Conservation (phyloP, 2,113 vertebrate species). For the Meles meles region DNA sequence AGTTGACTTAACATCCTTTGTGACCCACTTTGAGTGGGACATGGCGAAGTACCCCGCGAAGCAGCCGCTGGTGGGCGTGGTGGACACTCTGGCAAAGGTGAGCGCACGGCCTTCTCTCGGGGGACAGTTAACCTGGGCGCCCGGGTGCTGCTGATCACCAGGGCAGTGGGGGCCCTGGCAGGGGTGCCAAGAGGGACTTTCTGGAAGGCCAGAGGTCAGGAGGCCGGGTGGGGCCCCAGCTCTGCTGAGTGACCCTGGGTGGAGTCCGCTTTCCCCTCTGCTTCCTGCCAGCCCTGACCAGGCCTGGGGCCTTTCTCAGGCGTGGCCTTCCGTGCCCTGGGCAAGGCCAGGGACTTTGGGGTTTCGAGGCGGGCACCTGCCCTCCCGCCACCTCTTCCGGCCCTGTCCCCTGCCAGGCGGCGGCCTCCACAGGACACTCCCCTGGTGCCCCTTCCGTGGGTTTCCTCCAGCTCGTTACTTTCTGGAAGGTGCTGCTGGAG, state of each 20-base stretch:
- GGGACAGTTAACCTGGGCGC: no score
- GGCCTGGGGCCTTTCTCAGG: not conserved
- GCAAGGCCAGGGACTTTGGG: not conserved
- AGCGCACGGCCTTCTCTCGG: not conserved
- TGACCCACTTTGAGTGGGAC: constrained; percentile 97
- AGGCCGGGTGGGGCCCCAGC: not conserved
- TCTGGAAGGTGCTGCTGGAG: not conserved
- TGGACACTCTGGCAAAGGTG: constrained; percentile 94
- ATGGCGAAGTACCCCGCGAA: constrained; percentile 94
- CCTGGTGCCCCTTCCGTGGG: fast-evolving
- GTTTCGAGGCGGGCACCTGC: not conserved
- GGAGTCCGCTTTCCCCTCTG: no score
- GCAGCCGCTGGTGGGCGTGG: constrained; percentile 89
- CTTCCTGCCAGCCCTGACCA: not conserved
- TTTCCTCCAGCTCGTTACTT: no score
- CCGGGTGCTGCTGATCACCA: fast-evolving
- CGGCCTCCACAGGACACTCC: not conserved
- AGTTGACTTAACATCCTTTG: constrained; percentile 91
- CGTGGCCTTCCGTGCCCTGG: not conserved
- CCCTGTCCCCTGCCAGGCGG: fast-evolving
- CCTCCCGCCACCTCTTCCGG: not conserved
- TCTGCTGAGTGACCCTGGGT: not conserved
- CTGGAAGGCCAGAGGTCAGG: not conserved
- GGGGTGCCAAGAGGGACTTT: not conserved
- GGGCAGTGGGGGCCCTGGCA: fast-evolving